phyloP scores from a whole-genome alignment of 2,113 vertebrate species.

The Austrofundulus limnaeus region DNA sequence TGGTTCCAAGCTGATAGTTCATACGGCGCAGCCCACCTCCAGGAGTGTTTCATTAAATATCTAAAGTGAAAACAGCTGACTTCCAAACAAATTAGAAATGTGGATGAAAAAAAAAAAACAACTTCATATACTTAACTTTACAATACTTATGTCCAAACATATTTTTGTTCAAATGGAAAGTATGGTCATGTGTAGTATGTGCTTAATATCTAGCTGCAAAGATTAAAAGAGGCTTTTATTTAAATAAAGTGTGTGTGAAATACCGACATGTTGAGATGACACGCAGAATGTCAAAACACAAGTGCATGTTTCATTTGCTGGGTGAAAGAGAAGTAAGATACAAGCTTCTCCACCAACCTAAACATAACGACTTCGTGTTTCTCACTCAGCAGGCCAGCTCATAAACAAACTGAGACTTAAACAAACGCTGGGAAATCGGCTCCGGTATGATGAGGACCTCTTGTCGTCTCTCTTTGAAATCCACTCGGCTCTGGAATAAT shows the following conservation, averaged over 20 bases:
- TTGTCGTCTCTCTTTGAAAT: slow-evolving; percentile 56
- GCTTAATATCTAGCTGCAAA: slow-evolving; percentile 20
- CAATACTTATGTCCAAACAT: not conserved
- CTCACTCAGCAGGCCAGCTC: slow-evolving; percentile 28
- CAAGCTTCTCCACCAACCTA: slow-evolving; percentile 43
- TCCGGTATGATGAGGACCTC: slow-evolving; percentile 46
- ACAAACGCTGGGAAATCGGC: slow-evolving; percentile 42
- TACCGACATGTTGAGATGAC: not conserved
- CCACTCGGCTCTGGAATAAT: slow-evolving; percentile 59
- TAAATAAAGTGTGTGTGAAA: too few relatives aligned
- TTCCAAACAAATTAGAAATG: not conserved
- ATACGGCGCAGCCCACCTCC: slow-evolving; percentile 11
- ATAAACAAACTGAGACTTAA: slow-evolving; percentile 41
- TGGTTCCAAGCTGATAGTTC: slow-evolving; percentile 49
- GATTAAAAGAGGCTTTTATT: not conserved
- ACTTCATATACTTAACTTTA: not conserved
- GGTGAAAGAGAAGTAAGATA: slow-evolving; percentile 33
- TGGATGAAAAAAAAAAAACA: too few relatives aligned
- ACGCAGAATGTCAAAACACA: slow-evolving; percentile 46
- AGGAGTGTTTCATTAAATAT: slow-evolving; percentile 9
- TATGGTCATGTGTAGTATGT: too few relatives aligned
- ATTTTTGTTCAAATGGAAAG: not conserved
- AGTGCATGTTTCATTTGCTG: slow-evolving; percentile 47
- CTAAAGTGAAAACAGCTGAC: not conserved
- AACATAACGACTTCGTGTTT: slow-evolving; percentile 46